Conservation (phyloP, 2,113 vertebrate genomes). For the Ia io region DNA sequence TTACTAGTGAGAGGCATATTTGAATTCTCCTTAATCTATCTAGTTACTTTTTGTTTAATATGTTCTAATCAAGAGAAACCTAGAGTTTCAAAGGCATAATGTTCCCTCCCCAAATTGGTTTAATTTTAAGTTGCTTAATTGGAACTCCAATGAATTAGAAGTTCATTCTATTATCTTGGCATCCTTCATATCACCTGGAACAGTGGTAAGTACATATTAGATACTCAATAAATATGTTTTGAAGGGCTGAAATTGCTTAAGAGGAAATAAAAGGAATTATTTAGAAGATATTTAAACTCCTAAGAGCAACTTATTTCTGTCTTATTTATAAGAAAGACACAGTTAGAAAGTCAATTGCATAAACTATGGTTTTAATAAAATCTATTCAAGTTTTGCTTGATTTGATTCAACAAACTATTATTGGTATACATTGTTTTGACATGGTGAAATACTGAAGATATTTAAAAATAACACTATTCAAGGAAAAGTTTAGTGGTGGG, state of each 20-base stretch:
- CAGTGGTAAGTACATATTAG: conserved; percentile 37
- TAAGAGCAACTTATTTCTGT: conserved; percentile 22
- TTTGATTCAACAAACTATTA: background rate
- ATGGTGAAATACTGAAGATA: background rate
- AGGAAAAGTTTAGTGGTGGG: background rate
- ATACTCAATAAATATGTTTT: conserved; percentile 28
- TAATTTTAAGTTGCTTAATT: conserved; percentile 65
- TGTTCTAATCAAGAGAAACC: conserved; percentile 65
- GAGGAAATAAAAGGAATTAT: conserved; percentile 15
- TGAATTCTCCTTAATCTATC: conserved; percentile 63
- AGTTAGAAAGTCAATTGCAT: conserved; percentile 12
- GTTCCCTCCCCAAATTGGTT: conserved; percentile 53
- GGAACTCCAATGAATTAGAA: conserved; percentile 56
- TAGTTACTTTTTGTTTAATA: conserved; percentile 60
- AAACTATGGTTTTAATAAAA: conserved; percentile 35
- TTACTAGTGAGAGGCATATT: conserved; percentile 57
- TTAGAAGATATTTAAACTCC: conserved; percentile 37
- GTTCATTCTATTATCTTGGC: conserved; percentile 45
- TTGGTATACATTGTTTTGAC: background rate
- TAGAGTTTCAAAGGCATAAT: conserved; percentile 60
- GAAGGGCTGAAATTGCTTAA: conserved; percentile 26
- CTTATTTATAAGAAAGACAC: background rate
- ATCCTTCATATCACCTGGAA: conserved; percentile 38
- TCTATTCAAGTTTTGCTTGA: background rate
- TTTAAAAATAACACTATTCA: conserved; percentile 17